These are phyloP conservation scores for Acanthosepion esculentum DNA, from an alignment of 2,888 invertebrate species.

Conservation along the genomic window DNA sequence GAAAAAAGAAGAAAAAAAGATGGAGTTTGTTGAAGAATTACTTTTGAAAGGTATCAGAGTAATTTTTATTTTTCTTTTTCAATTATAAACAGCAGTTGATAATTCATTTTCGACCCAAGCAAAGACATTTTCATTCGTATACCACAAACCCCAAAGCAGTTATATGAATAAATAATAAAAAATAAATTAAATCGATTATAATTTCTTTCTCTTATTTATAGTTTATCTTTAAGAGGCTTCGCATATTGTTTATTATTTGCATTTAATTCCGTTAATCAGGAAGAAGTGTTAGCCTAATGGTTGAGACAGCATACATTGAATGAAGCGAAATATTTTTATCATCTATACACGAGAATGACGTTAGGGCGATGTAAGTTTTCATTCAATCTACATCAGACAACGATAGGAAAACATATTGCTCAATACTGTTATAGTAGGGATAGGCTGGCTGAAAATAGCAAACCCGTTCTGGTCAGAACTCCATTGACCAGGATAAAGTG, in stretches of 20 bases:
- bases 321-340: no score
- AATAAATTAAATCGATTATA: not conserved
- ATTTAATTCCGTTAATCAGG: not conserved
- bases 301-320: not conserved
- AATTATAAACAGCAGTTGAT: not conserved
- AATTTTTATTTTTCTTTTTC: not conserved
- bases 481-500: no score
- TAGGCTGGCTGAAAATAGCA: no score
- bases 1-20: not conserved
- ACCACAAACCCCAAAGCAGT: not conserved
- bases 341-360: no score
- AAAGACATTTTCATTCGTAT: not conserved
- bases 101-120: not conserved
- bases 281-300: not conserved
- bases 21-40: not conserved
- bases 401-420: no score
- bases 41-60: not conserved
- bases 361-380: no score
- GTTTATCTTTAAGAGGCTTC: not conserved
- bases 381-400: no score
- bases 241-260: not conserved
- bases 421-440: no score
- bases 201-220: not conserved
- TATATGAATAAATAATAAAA: not conserved
- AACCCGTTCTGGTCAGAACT: no score